Evolutionary conservation across 2,797 vertebrate genomes (phyloP).

Genomic region (Chaetophractus vellerosus): DNA sequence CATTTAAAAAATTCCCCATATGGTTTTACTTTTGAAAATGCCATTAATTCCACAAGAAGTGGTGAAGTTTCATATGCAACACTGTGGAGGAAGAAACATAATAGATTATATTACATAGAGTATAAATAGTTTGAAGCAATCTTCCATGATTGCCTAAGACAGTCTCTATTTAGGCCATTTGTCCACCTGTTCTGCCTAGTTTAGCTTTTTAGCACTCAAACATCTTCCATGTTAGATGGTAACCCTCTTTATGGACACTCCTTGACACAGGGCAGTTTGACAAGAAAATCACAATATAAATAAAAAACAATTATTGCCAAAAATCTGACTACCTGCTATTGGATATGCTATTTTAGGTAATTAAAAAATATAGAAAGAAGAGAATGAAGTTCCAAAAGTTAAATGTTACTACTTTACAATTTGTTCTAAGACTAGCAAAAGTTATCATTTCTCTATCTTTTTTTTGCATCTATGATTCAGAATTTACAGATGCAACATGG

Average conservation of each 20-base stretch:
- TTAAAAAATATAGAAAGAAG: not conserved
- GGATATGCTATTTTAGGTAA: not conserved
- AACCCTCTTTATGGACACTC: too few relatives aligned
- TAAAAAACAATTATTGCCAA: too few relatives aligned
- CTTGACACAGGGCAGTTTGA: too few relatives aligned
- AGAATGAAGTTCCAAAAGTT: not conserved
- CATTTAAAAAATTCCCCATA: not conserved
- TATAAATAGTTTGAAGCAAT: not conserved
- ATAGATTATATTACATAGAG: not conserved
- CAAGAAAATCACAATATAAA: not conserved
- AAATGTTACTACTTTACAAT: not conserved
- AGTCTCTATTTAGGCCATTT: too few relatives aligned
- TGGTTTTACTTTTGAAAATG: not conserved
- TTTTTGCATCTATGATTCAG: not conserved
- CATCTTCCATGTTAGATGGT: too few relatives aligned
- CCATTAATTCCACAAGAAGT: not conserved
- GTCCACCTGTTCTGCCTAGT: not conserved
- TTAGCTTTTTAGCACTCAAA: not conserved
- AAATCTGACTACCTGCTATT: not conserved
- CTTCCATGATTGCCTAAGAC: not conserved
- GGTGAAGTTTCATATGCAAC: not conserved
- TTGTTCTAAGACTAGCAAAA: not conserved
- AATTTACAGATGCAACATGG: not conserved
- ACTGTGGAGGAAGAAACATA: not conserved
- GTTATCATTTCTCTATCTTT: too few relatives aligned